Evolutionary conservation across 2,113 vertebrate genomes (phyloP), one percentile per base, ranked within the genome.

Genomic region (Sturnira hondurensis): DNA sequence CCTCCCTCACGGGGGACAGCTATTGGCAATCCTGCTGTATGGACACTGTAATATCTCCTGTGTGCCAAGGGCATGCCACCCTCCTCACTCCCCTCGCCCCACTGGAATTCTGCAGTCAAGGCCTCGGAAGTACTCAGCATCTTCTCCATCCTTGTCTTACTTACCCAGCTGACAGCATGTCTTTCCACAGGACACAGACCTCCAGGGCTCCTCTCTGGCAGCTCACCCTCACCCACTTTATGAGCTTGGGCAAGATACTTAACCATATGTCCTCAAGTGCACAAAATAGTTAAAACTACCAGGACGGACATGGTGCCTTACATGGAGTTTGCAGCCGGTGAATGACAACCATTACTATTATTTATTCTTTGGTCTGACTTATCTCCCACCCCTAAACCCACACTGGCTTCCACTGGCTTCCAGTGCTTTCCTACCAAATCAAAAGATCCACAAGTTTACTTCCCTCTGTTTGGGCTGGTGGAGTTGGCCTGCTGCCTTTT

Each of bases 381-480:
- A 20, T 36, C 17, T 91, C 83, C 47, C 17, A 74, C 1, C 16
- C 14, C 22, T 31, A 28, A 58, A 10, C 3, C 16, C 50, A 86
- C 16, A 26, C n/a, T 77, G 38, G 71, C 22, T 71, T 94, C 61
- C 16, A 26, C n/a, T 77, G 38, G 71, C 22, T 71, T 94, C 61
- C 31, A 54, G 47, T 1, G 11, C 7, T 82, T 85, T 85, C 68
- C 36, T 81, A 82, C 56, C 61, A 50, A 76, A 47, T 31, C n/a
- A n/a, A 26, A 91, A 86, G 36, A 33, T 19, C 43, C 63, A 28
- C 17, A 28, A 31, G 24, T 61, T 56, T 31, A 50, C 5, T 31
- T 41, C 52, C 93, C 93, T 94, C 77, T 74, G 74, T 77, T 86
- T 90, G 77, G 93, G 78, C 47, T 80, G 63, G 28, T 71, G 54